Evolutionary conservation across 2,113 vertebrate genomes (phyloP), one percentile per base, ranked within the genome.

Genomic region (Pristiophorus japonicus): DNA sequence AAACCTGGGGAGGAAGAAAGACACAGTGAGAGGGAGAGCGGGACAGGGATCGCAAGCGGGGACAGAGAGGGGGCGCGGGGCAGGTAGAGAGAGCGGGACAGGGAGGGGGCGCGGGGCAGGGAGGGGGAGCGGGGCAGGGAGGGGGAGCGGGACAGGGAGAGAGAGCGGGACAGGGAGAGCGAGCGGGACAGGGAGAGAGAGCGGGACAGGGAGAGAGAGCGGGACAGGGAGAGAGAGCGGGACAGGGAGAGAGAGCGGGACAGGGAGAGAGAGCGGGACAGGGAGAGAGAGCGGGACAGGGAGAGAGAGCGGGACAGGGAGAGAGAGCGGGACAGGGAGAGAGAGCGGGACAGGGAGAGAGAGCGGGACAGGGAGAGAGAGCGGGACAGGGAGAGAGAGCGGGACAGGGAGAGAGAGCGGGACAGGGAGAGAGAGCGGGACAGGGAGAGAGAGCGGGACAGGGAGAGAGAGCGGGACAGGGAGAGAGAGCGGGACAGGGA

Each of bases 1-100:
- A 97, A 99, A 99, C 75, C 99, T 99, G 95, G 0, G 96, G 30
- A 10, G 24, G 5, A 27, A 45, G n/a, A 70, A 2, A 16, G 7
- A 34, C 7, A 27, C 24, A 88, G 38, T 22, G 65, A 27, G 66
- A 67, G 22, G 4, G 66, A 67, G 34, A n/a, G 10, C n/a, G 73
- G 0, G 34, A 75, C 6, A 75, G 34, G n/a, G 73, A n/a, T 11
- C 6, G 34, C 12, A 34, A 75, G 73, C 1, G 73, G 1, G 3
- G 5, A n/a, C 2, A n/a, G 73, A n/a, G 73, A n/a, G 34, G n/a
- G n/a, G n/a, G n/a, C n/a, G n/a, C n/a, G n/a, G n/a, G n/a, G n/a
- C n/a, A n/a, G n/a, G n/a, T n/a, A n/a, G n/a, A n/a, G 73, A 2
- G 27, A 34, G 30, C 2, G 30, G 11, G 34, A 0, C 4, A 34